phyloP scores from a whole-genome alignment of 1,140 invertebrate species.

The Yoshiicerus persimilis region DNA sequence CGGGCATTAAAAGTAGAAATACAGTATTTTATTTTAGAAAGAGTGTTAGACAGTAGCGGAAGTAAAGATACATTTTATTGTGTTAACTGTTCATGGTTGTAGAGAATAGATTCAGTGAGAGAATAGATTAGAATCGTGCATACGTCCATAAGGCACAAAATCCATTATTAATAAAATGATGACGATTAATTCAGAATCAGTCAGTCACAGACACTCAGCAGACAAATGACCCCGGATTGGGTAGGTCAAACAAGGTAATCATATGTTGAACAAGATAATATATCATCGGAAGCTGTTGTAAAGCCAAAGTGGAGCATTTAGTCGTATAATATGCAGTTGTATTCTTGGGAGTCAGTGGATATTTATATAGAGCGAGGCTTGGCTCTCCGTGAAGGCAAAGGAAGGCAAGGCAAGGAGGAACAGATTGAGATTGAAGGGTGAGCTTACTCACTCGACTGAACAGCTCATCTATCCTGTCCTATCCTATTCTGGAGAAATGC shows the following conservation, averaged over 20 bases:
- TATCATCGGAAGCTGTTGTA: conserved; percentile 36
- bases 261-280: conserved; percentile 48
- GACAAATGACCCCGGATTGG: conserved; percentile 44
- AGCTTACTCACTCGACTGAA: not conserved
- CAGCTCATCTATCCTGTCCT: conserved; percentile 15
- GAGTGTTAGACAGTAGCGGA: not conserved
- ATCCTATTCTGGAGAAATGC: not conserved
- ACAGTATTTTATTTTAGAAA: no score
- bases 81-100: not conserved
- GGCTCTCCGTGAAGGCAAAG: not conserved
- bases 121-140: not conserved
- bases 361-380: not conserved
- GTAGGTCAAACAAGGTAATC: conserved; percentile 49
- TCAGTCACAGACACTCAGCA: conserved; percentile 48
- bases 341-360: not conserved
- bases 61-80: not conserved
- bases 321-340: not conserved
- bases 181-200: conserved; percentile 43
- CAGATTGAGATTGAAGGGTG: conserved; percentile 24
- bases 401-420: not conserved
- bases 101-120: not conserved
- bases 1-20: no score
- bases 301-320: not conserved
- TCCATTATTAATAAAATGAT: conserved; percentile 15
- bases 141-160: not conserved